Base-by-base conservation (phyloP, 2,797 vertebrate species). In the Falco biarmicus region DNA sequence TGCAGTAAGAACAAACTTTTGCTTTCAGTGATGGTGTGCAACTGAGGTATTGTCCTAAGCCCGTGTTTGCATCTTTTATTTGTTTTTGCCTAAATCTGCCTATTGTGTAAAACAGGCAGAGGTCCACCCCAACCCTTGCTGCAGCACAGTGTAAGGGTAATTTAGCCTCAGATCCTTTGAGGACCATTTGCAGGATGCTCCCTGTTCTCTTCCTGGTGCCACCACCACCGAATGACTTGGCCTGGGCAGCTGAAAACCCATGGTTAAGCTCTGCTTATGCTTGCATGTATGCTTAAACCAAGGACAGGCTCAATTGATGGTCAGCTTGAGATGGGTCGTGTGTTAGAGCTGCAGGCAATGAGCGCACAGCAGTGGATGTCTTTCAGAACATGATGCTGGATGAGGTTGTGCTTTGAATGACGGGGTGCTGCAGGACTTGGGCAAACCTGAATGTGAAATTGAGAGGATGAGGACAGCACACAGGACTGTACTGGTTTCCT, bases 341-440 rank as follows among this genome's bases (percentile, higher is more conserved):
- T 76, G 50, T 48, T 76, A 59, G 43, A 76, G 77, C 81, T 79
- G 48, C 45, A 48, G n/a, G 24, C n/a, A 54, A 15, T 41, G 29
- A 32, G 13, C 16, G 14, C 1, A 2, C 22, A n/a, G 63, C 0
- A 0, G 25, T 9, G 26, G 26, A 28, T 41, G 26, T 65, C 34
- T 41, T 74, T 26, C 47, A 51, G 34, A 45, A 73, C 6, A 1
- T 43, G 31, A 22, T 59, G 19, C 34, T 71, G 45, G 21, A 9
- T 57, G 45, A 14, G 26, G 6, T 22, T 74, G 81, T 34, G 37
- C 47, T 85, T 57, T 70, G 53, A 75, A 34, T 37, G 37, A 29
- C 47, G 63, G 14, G 10, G 14, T 48, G 43, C 54, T 77, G 5
- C 31, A 71, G 63, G 57, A n/a, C 19, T 25, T 45, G 34, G 11